Base-by-base conservation (phyloP, 1,140 invertebrate genomes). In the Frieseomelitta varia region DNA sequence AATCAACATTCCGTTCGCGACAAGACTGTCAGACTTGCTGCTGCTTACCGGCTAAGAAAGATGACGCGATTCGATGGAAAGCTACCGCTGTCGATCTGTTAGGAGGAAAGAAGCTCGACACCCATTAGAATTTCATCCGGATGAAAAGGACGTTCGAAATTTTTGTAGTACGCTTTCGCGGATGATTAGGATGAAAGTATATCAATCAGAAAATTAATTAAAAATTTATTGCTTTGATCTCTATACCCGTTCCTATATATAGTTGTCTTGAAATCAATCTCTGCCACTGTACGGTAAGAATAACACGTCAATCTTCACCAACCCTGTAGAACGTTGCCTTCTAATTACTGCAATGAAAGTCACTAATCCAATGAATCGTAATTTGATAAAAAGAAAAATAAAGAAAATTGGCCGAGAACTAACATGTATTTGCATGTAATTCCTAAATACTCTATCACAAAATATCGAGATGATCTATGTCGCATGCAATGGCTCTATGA, bases 111-210 rank as follows among this genome's bases (percentile, higher is more conserved):
- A 56, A 84, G 27, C 24, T 34, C 12, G 80, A 76, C 80, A 17
- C 17, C 51, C 51, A 76, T 81, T 81, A 81, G 80, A 68, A 81
- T 81, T 67, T 71, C 72, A 76, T 75, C 67, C 80, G 53, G 61
- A 75, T 56, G 51, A 76, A 27, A 81, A 39, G 61, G 24, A 55
- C 72, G 58, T 15, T 67, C 47, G 71, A 67, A 6, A 81, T 55
- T 67, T 76, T 81, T 56, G n/a, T 12, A n/a, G 58, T n/a, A 24
- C n/a, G 58, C 58, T n/a, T n/a, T 61, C n/a, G n/a, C 24, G 24
- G n/a, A 1, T 12, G n/a, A 1, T 0, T 47, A 47, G 8, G 39
- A 47, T 47, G 39, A 47, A 47, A 8, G 39, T 47, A 47, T 47
- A 47, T 11, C 39, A 47, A 47, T 47, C 6, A 47, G 39, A 47